phyloP scores from a whole-genome alignment of 92 coral and sea anemone genomes.

The Epizoanthus fatuus region DNA sequence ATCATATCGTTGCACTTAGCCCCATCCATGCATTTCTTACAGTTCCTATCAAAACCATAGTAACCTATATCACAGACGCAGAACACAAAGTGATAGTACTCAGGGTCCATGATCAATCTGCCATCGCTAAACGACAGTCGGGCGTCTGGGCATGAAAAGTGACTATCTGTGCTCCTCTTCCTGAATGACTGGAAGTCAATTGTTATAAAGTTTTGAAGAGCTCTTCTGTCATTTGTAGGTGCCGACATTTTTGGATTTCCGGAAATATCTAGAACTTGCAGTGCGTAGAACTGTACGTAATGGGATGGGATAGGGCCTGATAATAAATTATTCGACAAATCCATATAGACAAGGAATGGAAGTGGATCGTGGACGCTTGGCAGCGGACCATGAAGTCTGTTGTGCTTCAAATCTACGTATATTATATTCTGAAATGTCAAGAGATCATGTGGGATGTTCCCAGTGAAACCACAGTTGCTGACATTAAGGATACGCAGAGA shows the following conservation, averaged over 20 bases:
- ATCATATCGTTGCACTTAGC: constrained; percentile 48
- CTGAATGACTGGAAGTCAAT: constrained; percentile 32
- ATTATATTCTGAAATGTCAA: constrained; percentile 49
- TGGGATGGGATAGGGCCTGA: constrained; percentile 59
- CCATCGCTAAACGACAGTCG: constrained; percentile 66
- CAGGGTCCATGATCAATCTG: constrained; percentile 61
- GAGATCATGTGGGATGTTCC: constrained; percentile 28
- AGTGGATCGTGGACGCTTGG: constrained; percentile 20
- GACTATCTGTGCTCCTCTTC: not conserved
- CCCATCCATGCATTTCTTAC: constrained; percentile 67
- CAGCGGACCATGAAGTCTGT: constrained; percentile 52
- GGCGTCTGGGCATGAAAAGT: constrained; percentile 68
- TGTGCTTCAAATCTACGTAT: constrained; percentile 62
- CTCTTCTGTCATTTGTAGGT: constrained; percentile 3
- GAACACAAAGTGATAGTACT: constrained; percentile 54
- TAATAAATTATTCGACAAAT: constrained; percentile 56
- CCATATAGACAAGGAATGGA: constrained; percentile 36
- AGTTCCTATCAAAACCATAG: constrained; percentile 64
- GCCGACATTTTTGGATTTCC: constrained; percentile 67
- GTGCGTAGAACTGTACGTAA: constrained; percentile 40
- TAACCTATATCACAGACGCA: constrained; percentile 73
- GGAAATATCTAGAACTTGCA: constrained; percentile 72
- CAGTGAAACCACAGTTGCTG: constrained; percentile 65
- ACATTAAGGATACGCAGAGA: constrained; percentile 59
- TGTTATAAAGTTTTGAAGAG: constrained; percentile 46